A percentile compares a stretch with the other conserved stretches of the same genome.
Evolutionary conservation across 2,888 invertebrate species (phyloP).

Genomic region (Spicauda simplicius): DNA sequence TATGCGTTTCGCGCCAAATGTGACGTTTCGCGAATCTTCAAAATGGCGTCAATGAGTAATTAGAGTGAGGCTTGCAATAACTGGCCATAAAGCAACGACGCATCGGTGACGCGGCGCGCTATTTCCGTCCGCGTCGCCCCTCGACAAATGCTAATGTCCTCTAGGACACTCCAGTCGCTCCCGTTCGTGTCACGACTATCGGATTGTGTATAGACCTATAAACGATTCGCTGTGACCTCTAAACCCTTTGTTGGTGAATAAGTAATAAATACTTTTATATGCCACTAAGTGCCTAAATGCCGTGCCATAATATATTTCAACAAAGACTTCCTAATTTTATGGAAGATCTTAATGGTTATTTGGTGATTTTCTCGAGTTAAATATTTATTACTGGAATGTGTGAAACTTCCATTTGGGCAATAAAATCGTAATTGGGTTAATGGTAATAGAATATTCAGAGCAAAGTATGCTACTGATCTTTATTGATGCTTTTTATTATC

Average conservation of each 20-base stretch:
- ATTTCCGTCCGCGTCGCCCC: slow-evolving; percentile 77
- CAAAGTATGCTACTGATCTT: slow-evolving; percentile 1
- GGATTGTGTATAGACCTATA: slow-evolving; percentile 24
- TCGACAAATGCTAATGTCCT: slow-evolving; percentile 84
- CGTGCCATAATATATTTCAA: neutral
- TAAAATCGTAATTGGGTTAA: slow-evolving; percentile 3
- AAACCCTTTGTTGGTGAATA: slow-evolving; percentile 10
- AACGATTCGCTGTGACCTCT: slow-evolving; percentile 31
- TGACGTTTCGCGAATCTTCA: slow-evolving; percentile 76
- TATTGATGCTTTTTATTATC: slow-evolving; percentile 1
- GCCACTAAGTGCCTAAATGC: neutral
- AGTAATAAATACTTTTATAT: neutral
- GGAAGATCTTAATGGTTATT: neutral
- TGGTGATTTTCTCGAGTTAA: slow-evolving; percentile 3
- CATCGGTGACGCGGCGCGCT: slow-evolving; percentile 77
- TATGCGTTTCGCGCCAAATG: slow-evolving; percentile 66
- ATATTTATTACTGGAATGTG: neutral
- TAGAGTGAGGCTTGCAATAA: slow-evolving; percentile 75
- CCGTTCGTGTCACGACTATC: slow-evolving; percentile 29
- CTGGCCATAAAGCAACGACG: slow-evolving; percentile 77
- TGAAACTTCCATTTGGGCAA: slow-evolving; percentile 1
- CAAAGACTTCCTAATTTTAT: neutral
- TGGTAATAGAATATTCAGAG: neutral
- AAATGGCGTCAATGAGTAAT: slow-evolving; percentile 73
- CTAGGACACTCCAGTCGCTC: slow-evolving; percentile 73